These are phyloP conservation scores for Clitarchus hookeri DNA, from an alignment of 2,888 invertebrate genomes.

Conservation along the genomic window DNA sequence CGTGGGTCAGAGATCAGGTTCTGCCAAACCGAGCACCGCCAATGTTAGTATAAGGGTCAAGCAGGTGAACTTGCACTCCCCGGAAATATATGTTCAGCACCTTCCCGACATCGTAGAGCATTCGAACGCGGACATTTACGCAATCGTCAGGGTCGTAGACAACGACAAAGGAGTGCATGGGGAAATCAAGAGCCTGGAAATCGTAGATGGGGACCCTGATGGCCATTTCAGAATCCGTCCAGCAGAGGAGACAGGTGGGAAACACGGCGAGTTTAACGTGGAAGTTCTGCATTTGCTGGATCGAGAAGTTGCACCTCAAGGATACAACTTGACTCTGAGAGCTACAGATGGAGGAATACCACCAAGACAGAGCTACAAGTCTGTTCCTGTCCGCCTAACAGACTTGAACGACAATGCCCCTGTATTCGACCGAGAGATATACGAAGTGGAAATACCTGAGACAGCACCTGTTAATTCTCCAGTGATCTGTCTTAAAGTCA, in stretches of 20 bases:
- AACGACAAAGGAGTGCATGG: conserved; percentile 85
- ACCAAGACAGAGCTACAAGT: conserved; percentile 75
- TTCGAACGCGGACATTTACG: conserved; percentile 83
- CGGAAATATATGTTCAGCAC: conserved; percentile 79
- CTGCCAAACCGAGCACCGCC: conserved; percentile 70
- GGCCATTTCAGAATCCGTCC: conserved; percentile 82
- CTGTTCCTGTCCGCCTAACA: conserved; percentile 77
- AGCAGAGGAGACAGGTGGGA: conserved; percentile 54
- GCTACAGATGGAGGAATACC: conserved; percentile 85
- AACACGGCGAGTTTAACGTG: conserved; percentile 74
- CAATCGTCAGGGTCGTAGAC: conserved; percentile 84
- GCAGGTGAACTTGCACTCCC: conserved; percentile 84
- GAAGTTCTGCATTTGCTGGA: conserved; percentile 77
- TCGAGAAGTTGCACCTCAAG: conserved; percentile 75
- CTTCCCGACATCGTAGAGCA: conserved; percentile 82
- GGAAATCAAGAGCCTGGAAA: conserved; percentile 77
- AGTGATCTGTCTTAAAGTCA: conserved; percentile 83
- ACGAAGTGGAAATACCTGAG: conserved; percentile 86
- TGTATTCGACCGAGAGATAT: conserved; percentile 83
- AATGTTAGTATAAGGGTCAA: conserved; percentile 75
- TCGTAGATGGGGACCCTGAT: conserved; percentile 88
- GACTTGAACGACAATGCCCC: conserved; percentile 87
- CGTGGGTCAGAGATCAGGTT: conserved; percentile 58
- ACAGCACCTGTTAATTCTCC: conserved; percentile 88
- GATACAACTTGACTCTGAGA: conserved; percentile 85